Percentiles rank a stretch among this genome's conserved stretches.
phyloP scores from a whole-genome alignment of 2,113 vertebrate genomes.

The Neofelis nebulosa region DNA sequence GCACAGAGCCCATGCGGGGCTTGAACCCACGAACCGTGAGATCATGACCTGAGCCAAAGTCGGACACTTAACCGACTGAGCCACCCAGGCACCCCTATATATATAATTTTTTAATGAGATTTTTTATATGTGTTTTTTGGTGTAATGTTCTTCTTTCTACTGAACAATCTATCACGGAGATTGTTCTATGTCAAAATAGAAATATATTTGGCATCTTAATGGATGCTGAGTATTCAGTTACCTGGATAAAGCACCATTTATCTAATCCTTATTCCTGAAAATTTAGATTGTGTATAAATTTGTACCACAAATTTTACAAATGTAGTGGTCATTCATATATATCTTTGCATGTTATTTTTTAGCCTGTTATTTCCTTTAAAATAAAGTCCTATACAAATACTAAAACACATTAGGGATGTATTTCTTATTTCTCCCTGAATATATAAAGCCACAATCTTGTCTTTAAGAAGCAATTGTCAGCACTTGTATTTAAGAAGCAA shows the following conservation, averaged over 20 bases:
- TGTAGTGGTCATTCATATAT: neutral
- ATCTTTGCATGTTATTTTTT: neutral
- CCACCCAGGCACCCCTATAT: neutral
- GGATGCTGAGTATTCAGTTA: neutral
- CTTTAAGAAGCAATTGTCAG: neutral
- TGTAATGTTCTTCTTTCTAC: neutral
- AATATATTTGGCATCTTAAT: neutral
- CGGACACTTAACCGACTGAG: no score
- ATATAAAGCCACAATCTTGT: neutral
- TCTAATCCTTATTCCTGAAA: neutral
- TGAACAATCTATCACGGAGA: neutral
- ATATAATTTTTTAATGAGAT: neutral
- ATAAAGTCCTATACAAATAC: neutral
- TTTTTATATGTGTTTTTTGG: neutral
- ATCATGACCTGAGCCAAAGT: no score
- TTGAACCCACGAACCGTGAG: fast-evolving
- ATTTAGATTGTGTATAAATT: neutral
- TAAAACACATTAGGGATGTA: neutral
- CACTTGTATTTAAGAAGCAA: neutral
- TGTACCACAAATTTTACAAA: neutral
- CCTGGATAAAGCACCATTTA: neutral
- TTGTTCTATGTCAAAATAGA: neutral
- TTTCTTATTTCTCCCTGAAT: neutral
- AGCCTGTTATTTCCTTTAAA: neutral
- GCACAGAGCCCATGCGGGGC: no score